phyloP scores from a whole-genome alignment of 2,888 invertebrate genomes.

The Trichopoda pennipes region DNA sequence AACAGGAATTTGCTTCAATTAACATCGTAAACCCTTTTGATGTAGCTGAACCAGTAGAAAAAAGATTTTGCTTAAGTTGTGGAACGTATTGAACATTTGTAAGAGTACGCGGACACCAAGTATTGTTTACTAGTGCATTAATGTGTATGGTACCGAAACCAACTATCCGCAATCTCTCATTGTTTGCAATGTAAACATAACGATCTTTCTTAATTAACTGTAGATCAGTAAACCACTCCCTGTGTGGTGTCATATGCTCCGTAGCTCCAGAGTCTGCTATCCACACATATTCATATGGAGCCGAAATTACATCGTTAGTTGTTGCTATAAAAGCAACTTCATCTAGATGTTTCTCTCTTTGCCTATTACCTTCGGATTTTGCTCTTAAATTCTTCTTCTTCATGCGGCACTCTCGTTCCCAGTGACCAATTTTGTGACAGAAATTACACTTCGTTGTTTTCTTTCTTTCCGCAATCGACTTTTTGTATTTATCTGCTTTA shows the following conservation, averaged over 20 bases:
- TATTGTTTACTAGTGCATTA: slow-evolving; percentile 47
- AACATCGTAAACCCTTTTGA: slow-evolving; percentile 38
- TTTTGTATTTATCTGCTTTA: slow-evolving; percentile 32
- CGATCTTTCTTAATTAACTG: slow-evolving; percentile 23
- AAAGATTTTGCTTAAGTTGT: slow-evolving; percentile 62
- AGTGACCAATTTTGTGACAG: slow-evolving; percentile 50
- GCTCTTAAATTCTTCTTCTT: slow-evolving; percentile 37
- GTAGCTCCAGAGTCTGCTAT: slow-evolving; percentile 54
- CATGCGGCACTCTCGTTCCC: slow-evolving; percentile 53
- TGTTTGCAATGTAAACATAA: slow-evolving; percentile 47
- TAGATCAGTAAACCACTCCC: slow-evolving; percentile 33
- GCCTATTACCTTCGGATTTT: slow-evolving; percentile 29
- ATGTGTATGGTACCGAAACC: slow-evolving; percentile 51
- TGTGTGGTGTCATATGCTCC: slow-evolving; percentile 64
- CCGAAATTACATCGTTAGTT: slow-evolving; percentile 10
- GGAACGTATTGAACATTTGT: slow-evolving; percentile 66
- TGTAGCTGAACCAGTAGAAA: slow-evolving; percentile 52
- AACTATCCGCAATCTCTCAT: slow-evolving; percentile 43
- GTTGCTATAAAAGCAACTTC: slow-evolving; percentile 49
- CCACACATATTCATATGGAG: slow-evolving; percentile 16
- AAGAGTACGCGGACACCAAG: slow-evolving; percentile 40
- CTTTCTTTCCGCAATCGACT: slow-evolving; percentile 47
- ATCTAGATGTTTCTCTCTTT: slow-evolving; percentile 38
- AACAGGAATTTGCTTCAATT: slow-evolving; percentile 33
- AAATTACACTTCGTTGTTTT: slow-evolving; percentile 41